Evolutionary conservation across 2,113 vertebrate genomes (phyloP).

Genomic region (Halichoeres trimaculatus): DNA sequence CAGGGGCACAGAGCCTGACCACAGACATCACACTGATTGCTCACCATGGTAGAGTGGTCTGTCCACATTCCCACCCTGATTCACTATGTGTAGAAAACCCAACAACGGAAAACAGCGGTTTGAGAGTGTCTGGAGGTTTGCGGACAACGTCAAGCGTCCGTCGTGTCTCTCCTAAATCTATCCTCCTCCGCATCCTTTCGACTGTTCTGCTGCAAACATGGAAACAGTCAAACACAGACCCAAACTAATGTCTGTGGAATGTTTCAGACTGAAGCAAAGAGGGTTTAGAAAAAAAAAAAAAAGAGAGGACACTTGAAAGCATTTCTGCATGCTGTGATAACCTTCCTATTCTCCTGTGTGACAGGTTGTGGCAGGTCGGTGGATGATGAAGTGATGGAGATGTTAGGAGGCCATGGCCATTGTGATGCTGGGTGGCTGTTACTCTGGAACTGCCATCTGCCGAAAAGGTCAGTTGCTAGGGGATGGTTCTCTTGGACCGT

Average conservation of each 20-base stretch:
- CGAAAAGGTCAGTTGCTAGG: slow-evolving; percentile 85
- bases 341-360: slow-evolving; percentile 66
- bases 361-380: slow-evolving; percentile 63
- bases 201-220: slow-evolving; percentile 43
- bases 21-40: slow-evolving; percentile 79
- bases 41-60: slow-evolving; percentile 73
- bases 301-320: background rate
- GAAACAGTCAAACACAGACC: slow-evolving; percentile 31
- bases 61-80: slow-evolving; percentile 77
- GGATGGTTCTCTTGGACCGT: slow-evolving; percentile 79
- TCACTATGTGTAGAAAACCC: slow-evolving; percentile 71
- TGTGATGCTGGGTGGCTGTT: slow-evolving; percentile 83
- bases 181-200: background rate
- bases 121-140: slow-evolving; percentile 68
- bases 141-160: slow-evolving; percentile 44
- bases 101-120: slow-evolving; percentile 73
- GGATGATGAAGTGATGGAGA: slow-evolving; percentile 84
- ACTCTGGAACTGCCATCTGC: slow-evolving; percentile 85
- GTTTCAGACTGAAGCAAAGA: background rate
- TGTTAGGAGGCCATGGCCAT: slow-evolving; percentile 81
- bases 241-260: slow-evolving; percentile 34
- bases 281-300: background rate
- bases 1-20: slow-evolving; percentile 74
- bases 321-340: slow-evolving; percentile 28
- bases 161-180: slow-evolving; percentile 46